A percentile compares a stretch with the other conserved stretches of the same genome.
Conservation (phyloP, 1,140 invertebrate species). For the Bombus superbus region DNA sequence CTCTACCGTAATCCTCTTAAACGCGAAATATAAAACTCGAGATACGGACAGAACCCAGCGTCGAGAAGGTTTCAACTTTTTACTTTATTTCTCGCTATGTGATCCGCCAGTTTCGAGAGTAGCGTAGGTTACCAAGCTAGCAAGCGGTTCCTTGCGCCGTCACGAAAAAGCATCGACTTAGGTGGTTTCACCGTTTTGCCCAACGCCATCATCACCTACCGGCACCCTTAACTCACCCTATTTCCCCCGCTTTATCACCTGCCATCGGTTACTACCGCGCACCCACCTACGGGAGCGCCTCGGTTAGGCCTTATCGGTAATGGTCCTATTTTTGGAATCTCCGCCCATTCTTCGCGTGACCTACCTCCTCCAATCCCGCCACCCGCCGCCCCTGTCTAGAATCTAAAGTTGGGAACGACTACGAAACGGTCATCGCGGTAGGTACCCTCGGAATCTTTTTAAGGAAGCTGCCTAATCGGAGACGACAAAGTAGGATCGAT, state of each 20-base stretch:
- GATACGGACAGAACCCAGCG: constrained; percentile 33
- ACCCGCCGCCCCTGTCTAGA: background rate
- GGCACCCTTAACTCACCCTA: constrained; percentile 71
- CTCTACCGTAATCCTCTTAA: too few relatives aligned
- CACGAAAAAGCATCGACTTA: constrained; percentile 43
- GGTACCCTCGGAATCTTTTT: background rate
- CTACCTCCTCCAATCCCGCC: constrained; percentile 65
- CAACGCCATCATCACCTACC: constrained; percentile 64
- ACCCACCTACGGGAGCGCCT: constrained; percentile 70
- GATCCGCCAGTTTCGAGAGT: constrained; percentile 5
- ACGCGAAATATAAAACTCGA: constrained; percentile 27
- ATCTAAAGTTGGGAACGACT: constrained; percentile 8
- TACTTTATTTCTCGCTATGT: constrained; percentile 61
- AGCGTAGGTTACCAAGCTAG: background rate
- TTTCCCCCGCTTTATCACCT: constrained; percentile 79
- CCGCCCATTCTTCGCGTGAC: constrained; percentile 82
- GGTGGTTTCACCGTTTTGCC: constrained; percentile 40
- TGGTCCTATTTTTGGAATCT: constrained; percentile 82
- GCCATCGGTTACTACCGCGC: constrained; percentile 74
- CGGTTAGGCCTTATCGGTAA: constrained; percentile 80
- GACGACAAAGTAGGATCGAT: background rate
- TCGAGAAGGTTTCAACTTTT: constrained; percentile 49
- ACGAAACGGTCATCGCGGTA: constrained; percentile 10
- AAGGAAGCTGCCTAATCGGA: background rate
- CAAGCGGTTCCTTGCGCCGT: background rate